phyloP scores from a whole-genome alignment of 2,888 invertebrate species.

The Watsonalla cultraria region DNA sequence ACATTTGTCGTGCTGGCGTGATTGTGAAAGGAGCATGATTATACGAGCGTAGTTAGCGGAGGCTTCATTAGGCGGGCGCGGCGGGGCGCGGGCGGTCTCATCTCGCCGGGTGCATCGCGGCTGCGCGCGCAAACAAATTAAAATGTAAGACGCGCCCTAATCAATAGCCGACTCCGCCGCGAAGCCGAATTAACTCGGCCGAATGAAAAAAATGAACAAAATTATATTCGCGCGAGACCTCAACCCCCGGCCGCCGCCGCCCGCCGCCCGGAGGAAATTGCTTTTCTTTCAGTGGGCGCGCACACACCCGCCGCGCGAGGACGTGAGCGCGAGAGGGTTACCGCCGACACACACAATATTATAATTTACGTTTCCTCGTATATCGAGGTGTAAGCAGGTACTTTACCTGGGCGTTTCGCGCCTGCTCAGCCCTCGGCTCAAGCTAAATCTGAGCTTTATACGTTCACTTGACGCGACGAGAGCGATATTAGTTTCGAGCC shows the following conservation, averaged over 20 bases:
- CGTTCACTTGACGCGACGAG: slow-evolving; percentile 78
- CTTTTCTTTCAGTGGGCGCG: slow-evolving; percentile 78
- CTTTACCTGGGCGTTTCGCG: slow-evolving; percentile 76
- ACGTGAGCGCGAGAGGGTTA: slow-evolving; percentile 70
- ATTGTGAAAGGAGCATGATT: slow-evolving; percentile 67
- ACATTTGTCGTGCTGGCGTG: slow-evolving; percentile 51
- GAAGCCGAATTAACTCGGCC: slow-evolving; percentile 77
- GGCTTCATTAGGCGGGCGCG: slow-evolving; percentile 61
- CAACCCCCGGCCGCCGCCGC: slow-evolving; percentile 42
- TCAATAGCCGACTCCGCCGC: slow-evolving; percentile 77
- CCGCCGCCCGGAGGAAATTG: slow-evolving; percentile 72
- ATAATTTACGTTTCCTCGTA: slow-evolving; percentile 78
- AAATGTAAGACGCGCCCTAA: slow-evolving; percentile 79
- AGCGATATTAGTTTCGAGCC: slow-evolving; percentile 76
- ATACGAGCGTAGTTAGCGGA: slow-evolving; percentile 61
- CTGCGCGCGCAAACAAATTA: slow-evolving; percentile 79
- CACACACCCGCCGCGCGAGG: slow-evolving; percentile 54
- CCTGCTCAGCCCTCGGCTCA: slow-evolving; percentile 71
- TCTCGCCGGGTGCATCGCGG: slow-evolving; percentile 71
- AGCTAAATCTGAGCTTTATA: slow-evolving; percentile 79
- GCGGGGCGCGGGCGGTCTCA: slow-evolving; percentile 38
- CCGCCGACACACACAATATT: slow-evolving; percentile 75
- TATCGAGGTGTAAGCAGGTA: slow-evolving; percentile 76
- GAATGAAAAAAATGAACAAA: slow-evolving; percentile 79
- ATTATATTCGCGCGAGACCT: slow-evolving; percentile 78